Evolutionary conservation across 2,888 invertebrate species (phyloP), one percentile per base, ranked within the genome.

Genomic region (Glyphotaelius pellucidus): DNA sequence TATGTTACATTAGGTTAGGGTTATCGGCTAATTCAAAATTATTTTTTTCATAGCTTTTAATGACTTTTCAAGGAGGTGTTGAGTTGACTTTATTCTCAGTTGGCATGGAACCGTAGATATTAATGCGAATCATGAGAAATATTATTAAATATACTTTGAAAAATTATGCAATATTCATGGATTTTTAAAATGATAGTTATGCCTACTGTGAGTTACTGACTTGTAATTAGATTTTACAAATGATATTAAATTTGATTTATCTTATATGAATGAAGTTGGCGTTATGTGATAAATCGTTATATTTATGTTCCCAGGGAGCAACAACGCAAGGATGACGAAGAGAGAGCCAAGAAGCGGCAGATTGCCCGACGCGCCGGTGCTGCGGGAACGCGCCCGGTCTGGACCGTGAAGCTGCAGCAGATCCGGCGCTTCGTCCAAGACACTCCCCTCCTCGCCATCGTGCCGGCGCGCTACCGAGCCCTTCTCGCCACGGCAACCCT

Each of bases 261-360:
- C 31, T 81, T 7, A 7, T 38, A 38, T 67, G 19, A n/a, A n/a
- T 67, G n/a, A 67, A 67, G 25, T 25, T n/a, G 7, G 67, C n/a
- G 1, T 67, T n/a, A n/a, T 67, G 4, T 67, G 25, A n/a, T 25
- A 9, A 67, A 67, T 4, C 25, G 9, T n/a, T 67, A 67, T n/a
- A n/a, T 67, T 19, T 81, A 86, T 92, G 87, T 87, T 85, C 94
- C 92, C 94, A 97, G 97, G 94, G 96, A 96, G 94, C 96, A 97
- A 94, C 96, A 96, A 94, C 96, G 97, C 0, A 95, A 95, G 42
- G 94, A 95, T 25, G 97, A 97, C 93, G 97, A 97, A 94, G 96
- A 96, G 94, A 95, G 96, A 31, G 95, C 96, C 92, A 94, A 95
- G 85, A 95, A 95, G 25, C 95, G 96, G 2, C 95, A 95, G 88